Evolutionary conservation across 2,888 invertebrate species (phyloP), one percentile per base, ranked within the genome.

Genomic region (Hyalella azteca): DNA sequence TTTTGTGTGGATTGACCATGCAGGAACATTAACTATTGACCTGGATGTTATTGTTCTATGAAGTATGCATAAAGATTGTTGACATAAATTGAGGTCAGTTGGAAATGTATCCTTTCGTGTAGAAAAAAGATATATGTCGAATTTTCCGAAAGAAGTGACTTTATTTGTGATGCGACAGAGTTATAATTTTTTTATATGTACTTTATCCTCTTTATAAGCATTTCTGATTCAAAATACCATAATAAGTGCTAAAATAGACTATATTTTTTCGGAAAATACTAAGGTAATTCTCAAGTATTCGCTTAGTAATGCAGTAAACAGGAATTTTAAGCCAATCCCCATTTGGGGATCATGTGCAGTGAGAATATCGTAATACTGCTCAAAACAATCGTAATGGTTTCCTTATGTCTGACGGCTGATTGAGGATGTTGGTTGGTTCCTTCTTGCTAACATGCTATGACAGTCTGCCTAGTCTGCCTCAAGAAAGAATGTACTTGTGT

Each of bases 311-410:
- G 50, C 22, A 19, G 50, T 50, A 50, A 50, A 50, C n/a, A 19
- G 50, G 50, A 19, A 50, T 50, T 50, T 50, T 50, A 50, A 19
- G 50, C 50, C 50, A 50, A 50, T 50, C 50, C 50, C 50, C 50
- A 50, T 50, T 50, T 50, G 50, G 50, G 50, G 50, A 50, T 50
- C n/a, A 50, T 50, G 50, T 11, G 50, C 50, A 19, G 50, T 50
- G n/a, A 50, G 50, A 50, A 50, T 50, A 50, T 50, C 50, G 50
- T 50, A 50, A 50, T 50, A n/a, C 50, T 50, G 50, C 50, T 50
- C 50, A 50, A 50, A 9, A 50, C 50, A 50, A 50, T 50, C 50
- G 22, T n/a, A 11, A 50, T 50, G 50, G 22, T 50, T n/a, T 50
- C 50, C 50, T 11, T 50, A 50, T 50, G 50, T 50, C 50, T 50